Evolutionary conservation across 2,797 vertebrate genomes (phyloP).

Genomic region (Sebastiscus albofasciatus): DNA sequence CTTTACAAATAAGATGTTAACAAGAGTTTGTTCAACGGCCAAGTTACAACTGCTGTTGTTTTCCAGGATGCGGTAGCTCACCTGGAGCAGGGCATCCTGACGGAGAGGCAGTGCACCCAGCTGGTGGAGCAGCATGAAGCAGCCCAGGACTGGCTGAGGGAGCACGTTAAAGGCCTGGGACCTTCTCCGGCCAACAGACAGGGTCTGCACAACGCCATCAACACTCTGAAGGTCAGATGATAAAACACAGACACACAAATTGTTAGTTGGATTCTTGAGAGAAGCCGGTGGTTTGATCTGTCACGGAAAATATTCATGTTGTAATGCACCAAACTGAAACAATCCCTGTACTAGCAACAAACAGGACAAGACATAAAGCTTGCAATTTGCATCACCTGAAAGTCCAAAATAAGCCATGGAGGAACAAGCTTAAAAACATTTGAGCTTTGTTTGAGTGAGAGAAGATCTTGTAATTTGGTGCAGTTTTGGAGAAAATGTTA

Average conservation of each 20-base stretch:
- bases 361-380: too few species aligned
- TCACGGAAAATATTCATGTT: not conserved
- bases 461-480: not conserved
- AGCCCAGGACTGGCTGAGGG: conserved; percentile 84
- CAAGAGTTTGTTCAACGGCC: not conserved
- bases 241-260: not conserved
- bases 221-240: conserved; percentile 81
- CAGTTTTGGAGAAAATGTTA: not conserved
- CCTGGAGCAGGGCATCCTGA: conserved; percentile 76
- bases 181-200: conserved; percentile 63
- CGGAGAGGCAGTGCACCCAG: conserved; percentile 78
- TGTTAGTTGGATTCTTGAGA: not conserved
- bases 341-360: not conserved
- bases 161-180: conserved; percentile 78
- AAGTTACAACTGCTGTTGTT: not conserved
- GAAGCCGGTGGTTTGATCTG: not conserved
- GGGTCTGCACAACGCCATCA: conserved; percentile 70
- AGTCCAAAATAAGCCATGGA: too few species aligned
- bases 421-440: too few species aligned
- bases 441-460: too few species aligned
- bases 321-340: not conserved
- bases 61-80: conserved; percentile 58
- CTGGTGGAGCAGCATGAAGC: conserved; percentile 83
- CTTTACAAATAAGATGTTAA: not conserved
- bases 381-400: too few species aligned